phyloP scores from a whole-genome alignment of 2,888 invertebrate genomes.

The Serrognathus titanus region DNA sequence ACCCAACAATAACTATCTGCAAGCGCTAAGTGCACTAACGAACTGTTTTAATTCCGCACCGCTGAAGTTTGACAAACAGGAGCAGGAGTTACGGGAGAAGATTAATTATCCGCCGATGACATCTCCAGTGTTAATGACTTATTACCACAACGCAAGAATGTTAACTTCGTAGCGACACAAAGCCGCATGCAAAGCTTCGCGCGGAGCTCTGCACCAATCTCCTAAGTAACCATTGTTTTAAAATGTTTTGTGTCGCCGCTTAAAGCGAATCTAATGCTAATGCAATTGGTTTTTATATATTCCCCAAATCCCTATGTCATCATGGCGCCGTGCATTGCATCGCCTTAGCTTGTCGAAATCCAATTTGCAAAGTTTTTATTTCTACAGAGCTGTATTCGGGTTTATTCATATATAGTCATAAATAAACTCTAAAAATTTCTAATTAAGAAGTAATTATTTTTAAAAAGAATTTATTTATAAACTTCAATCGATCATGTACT shows the following conservation, averaged over 20 bases:
- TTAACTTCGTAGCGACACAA: slow-evolving; percentile 32
- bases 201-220: slow-evolving; percentile 30
- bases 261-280: slow-evolving; percentile 41
- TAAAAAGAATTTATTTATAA: too few species aligned
- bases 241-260: slow-evolving; percentile 36
- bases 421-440: too few species aligned
- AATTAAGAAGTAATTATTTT: too few species aligned
- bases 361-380: slow-evolving; percentile 28
- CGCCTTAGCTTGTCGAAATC: slow-evolving; percentile 25
- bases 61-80: slow-evolving; percentile 21
- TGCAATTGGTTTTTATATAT: slow-evolving; percentile 44
- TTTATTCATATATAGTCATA: background rate
- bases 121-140: slow-evolving; percentile 44
- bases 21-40: slow-evolving; percentile 4
- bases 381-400: slow-evolving; percentile 20
- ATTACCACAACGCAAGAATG: slow-evolving; percentile 39
- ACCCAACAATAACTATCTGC: slow-evolving; percentile 15
- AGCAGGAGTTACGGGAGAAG: slow-evolving; percentile 19
- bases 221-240: slow-evolving; percentile 42
- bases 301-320: slow-evolving; percentile 39
- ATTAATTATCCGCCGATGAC: slow-evolving; percentile 26
- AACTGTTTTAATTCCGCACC: slow-evolving; percentile 13
- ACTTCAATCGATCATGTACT: too few species aligned
- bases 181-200: slow-evolving; percentile 28
- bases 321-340: slow-evolving; percentile 30